phyloP scores from a whole-genome alignment of 2,113 vertebrate species.

The Mus pahari region DNA sequence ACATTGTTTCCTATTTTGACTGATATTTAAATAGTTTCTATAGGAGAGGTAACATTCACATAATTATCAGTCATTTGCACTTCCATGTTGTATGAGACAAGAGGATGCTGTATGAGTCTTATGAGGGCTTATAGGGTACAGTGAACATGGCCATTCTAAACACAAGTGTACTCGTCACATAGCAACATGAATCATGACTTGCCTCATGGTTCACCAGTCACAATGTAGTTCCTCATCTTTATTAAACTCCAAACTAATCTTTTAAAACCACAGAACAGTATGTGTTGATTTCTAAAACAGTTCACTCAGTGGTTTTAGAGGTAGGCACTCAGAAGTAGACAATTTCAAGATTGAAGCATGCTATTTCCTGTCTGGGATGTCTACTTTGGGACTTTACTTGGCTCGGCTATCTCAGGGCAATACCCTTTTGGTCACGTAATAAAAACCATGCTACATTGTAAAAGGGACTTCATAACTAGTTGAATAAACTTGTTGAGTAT shows the following conservation, averaged over 20 bases:
- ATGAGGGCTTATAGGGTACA: not conserved
- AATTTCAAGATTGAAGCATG: conserved; percentile 2
- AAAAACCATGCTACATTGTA: conserved; percentile 47
- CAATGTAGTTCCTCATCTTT: not conserved
- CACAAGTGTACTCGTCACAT: rapidly evolving
- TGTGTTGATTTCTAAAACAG: not conserved
- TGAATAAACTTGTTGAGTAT: conserved; percentile 54
- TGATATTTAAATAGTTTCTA: not conserved
- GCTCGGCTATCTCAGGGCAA: not conserved
- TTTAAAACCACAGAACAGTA: not conserved
- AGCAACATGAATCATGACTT: not conserved
- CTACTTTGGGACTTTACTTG: not conserved
- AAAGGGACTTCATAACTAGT: conserved; percentile 10
- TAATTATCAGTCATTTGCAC: not conserved
- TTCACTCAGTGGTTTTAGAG: conserved; percentile 44
- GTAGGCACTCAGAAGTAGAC: not conserved
- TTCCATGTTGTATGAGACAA: not conserved
- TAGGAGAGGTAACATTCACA: not conserved
- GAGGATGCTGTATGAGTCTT: not conserved
- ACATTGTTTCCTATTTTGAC: not conserved
- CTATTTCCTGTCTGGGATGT: conserved; percentile 44
- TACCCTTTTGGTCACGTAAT: not conserved
- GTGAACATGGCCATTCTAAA: not conserved
- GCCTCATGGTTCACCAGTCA: too few relatives aligned
- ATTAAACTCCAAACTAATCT: not conserved